Evolutionary conservation across 2,797 vertebrate species (phyloP), one percentile per base, ranked within the genome.

Genomic region (Enteromius treurensis): DNA sequence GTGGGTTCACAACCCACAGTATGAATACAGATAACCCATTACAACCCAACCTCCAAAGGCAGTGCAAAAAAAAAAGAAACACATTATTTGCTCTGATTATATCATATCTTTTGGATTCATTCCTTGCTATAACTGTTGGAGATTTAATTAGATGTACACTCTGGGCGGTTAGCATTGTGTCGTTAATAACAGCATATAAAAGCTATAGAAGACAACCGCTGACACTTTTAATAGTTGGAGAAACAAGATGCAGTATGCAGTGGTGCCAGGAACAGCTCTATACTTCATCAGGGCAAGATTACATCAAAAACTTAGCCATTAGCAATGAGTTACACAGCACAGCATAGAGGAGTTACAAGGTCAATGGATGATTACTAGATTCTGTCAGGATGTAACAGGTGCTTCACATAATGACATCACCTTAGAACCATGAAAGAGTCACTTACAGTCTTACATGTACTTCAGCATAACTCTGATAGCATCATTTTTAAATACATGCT

Each of bases 101-200:
- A 94, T 92, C 91, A 90, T 90, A 92, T 94, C 91, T 91, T 90
- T 91, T 91, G 90, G 91, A 93, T 89, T 92, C 90, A 93, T 93
- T 94, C 90, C 90, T 92, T 92, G 92, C 92, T 91, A 90, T 92
- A 94, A 92, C 92, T 85, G 92, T 93, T 89, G 86, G 87, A 88
- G 85, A 88, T 90, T 95, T 95, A 95, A 95, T 95, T 95, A 95
- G 93, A 93, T 91, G 91, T 86, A 85, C 83, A 86, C 85, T 88
- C 74, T 87, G 90, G 92, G 90, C 88, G 79, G 87, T 88, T 88
- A 86, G 91, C 91, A 91, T 88, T 68, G 88, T 90, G 91, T 90
- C 93, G 90, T 95, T 95, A 95, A 95, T 95, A 95, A 95, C 92
- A 87, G 88, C 89, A 91, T 93, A 95, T 95, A 94, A 95, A 95